Conservation (phyloP, 1,140 invertebrate species). For the Acromyrmex charruanus region DNA sequence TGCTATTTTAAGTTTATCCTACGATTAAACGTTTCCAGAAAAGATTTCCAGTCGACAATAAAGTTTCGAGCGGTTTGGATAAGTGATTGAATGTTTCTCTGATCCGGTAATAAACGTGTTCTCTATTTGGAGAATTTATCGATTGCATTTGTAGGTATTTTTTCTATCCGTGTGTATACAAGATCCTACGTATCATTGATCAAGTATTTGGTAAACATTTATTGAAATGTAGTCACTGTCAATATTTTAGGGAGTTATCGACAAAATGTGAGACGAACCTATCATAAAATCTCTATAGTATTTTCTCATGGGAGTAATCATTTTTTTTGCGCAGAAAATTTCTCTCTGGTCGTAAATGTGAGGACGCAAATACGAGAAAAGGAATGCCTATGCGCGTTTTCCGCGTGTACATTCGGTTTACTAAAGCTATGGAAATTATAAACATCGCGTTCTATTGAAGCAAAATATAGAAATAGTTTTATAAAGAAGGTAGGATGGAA, state of each 20-base stretch:
- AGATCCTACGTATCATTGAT: slow-evolving; percentile 6
- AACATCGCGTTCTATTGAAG: slow-evolving; percentile 9
- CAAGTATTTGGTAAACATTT: slow-evolving; percentile 44
- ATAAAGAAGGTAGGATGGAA: neutral
- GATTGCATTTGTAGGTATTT: neutral
- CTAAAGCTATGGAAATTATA: neutral
- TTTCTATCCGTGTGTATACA: neutral
- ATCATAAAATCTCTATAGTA: slow-evolving; percentile 31
- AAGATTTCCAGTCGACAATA: neutral
- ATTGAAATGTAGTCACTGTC: neutral
- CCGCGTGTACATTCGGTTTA: neutral
- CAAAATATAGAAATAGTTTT: neutral
- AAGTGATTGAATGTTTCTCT: slow-evolving; percentile 21
- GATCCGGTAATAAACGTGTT: neutral
- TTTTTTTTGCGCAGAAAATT: neutral
- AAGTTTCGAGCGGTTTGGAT: neutral
- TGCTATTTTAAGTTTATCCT: neutral
- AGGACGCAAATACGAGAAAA: slow-evolving; percentile 38
- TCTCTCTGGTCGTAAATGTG: slow-evolving; percentile 17
- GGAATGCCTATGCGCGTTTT: slow-evolving; percentile 11
- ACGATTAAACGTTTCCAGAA: neutral
- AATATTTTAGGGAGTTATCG: slow-evolving; percentile 15
- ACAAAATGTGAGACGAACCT: neutral
- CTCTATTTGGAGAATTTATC: neutral
- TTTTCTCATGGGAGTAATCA: slow-evolving; percentile 12